phyloP scores from a whole-genome alignment of 2,797 vertebrate genomes.

The Semotilus atromaculatus region DNA sequence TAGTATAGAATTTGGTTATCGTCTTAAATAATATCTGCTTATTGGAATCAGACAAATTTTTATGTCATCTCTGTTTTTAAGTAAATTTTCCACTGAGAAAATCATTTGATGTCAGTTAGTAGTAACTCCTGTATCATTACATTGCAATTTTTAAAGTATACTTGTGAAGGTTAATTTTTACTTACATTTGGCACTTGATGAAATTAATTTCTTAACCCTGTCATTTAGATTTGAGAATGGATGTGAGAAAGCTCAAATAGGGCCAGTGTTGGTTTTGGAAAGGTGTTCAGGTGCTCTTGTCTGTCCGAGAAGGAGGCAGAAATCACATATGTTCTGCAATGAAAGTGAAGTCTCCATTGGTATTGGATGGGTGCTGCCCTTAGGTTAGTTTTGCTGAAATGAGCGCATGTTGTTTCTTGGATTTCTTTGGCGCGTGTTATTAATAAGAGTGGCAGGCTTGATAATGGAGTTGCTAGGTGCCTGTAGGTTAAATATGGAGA shows the following conservation, averaged over 20 bases:
- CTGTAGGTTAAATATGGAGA: conserved; percentile 61
- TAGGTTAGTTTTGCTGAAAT: conserved; percentile 51
- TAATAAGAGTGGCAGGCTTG: conserved; percentile 58
- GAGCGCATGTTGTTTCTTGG: conserved; percentile 44
- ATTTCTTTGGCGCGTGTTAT: conserved; percentile 49
- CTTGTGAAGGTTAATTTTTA: neutral
- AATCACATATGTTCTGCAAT: conserved; percentile 30
- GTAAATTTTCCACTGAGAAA: neutral
- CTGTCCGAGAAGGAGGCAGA: conserved; percentile 15
- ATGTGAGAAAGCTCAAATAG: neutral
- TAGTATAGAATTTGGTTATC: neutral
- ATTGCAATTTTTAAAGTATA: neutral
- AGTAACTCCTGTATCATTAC: neutral
- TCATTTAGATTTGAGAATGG: neutral
- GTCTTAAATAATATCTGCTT: neutral
- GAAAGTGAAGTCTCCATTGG: conserved; percentile 27
- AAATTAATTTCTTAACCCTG: neutral
- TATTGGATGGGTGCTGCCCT: conserved; percentile 47
- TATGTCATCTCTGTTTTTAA: neutral
- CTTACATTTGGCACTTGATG: neutral
- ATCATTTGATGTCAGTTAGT: neutral
- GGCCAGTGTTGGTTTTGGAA: neutral
- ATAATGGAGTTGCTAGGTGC: conserved; percentile 58
- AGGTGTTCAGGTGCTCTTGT: conserved; percentile 26
- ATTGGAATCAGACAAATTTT: neutral